These are phyloP conservation scores for Brachionus asplanchnoidis DNA, from an alignment of 1,140 invertebrate genomes.

Conservation along the genomic window DNA sequence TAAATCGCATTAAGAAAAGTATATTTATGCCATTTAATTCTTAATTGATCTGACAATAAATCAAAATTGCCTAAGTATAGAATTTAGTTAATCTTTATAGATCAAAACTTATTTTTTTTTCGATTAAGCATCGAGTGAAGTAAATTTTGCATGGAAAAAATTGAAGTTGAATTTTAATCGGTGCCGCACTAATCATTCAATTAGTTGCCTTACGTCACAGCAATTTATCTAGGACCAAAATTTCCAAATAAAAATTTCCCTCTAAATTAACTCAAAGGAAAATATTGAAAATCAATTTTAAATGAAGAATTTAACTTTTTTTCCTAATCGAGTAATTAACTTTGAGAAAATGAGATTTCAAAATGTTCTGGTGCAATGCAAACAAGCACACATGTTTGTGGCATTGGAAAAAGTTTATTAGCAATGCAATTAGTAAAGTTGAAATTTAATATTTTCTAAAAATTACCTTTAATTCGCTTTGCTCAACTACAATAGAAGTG, in stretches of 20 bases:
- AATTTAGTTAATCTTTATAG: not conserved
- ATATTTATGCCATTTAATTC: not conserved
- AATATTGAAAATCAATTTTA: not conserved
- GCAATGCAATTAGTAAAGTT: not conserved
- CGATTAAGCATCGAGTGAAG: not conserved
- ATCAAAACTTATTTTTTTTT: not conserved
- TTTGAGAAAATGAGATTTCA: constrained; percentile 6
- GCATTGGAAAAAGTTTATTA: not conserved
- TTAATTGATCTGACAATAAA: not conserved
- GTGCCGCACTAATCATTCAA: not conserved
- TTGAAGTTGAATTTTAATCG: not conserved
- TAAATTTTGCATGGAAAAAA: not conserved
- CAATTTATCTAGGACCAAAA: not conserved
- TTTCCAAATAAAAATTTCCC: not conserved
- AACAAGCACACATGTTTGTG: not conserved
- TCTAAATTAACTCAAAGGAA: not conserved
- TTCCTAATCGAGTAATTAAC: not conserved
- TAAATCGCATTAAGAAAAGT: not conserved
- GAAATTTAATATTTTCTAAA: not conserved
- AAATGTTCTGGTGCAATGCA: not conserved
- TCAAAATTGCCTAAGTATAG: not conserved
- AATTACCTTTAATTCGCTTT: not conserved
- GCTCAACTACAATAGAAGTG: not conserved
- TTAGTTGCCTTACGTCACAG: not conserved
- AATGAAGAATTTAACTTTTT: not conserved